phyloP scores from a whole-genome alignment of 2,113 vertebrate genomes.

The Trachemys scripta region DNA sequence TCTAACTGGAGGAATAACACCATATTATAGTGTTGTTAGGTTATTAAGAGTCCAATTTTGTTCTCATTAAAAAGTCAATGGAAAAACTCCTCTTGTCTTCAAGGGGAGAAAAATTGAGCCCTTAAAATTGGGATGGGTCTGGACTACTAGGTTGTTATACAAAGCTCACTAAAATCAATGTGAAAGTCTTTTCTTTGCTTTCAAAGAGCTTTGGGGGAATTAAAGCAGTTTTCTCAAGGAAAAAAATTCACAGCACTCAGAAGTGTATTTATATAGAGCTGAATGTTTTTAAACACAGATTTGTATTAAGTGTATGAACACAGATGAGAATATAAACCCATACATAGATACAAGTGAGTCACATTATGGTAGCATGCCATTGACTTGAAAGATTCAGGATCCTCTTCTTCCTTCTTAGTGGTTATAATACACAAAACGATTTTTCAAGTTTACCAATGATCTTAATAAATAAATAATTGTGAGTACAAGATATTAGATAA shows the following conservation, averaged over 20 bases:
- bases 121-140: neutral
- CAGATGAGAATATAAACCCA: neutral
- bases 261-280: neutral
- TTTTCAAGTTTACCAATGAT: neutral
- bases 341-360: neutral
- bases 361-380: neutral
- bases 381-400: neutral
- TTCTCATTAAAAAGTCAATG: neutral
- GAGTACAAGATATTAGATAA: neutral
- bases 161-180: neutral
- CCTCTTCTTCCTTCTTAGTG: neutral
- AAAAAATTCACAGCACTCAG: neutral
- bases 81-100: neutral
- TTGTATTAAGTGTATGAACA: neutral
- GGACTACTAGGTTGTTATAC: neutral
- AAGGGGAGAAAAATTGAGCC: neutral
- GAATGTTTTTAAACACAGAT: accelerated
- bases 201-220: neutral
- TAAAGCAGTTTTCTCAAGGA: neutral
- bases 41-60: neutral
- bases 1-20: neutral
- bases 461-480: neutral
- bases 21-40: neutral
- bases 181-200: neutral
- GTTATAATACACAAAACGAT: neutral